Evolutionary conservation across 2,888 invertebrate species (phyloP), one percentile per base, ranked within the genome.

Genomic region (Cheilosia scutellata): DNA sequence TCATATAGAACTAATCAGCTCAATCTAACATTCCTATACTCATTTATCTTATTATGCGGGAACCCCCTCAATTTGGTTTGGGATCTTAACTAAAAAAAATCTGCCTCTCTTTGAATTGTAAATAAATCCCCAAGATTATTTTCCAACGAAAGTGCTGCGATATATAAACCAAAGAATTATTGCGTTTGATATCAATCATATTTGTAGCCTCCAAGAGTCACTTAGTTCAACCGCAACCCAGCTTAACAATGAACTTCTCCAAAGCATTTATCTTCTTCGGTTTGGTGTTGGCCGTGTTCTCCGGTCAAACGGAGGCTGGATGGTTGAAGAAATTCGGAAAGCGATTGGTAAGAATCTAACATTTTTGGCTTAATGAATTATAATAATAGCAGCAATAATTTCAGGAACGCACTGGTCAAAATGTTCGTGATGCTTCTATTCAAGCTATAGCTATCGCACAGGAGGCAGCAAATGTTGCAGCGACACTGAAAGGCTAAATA

Each of bases 361-460:
- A 25, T 5, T 51, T 13, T 29, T 5, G 2, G 1, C 0, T 27
- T 1, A 0, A 47, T 4, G 27, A 27, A 13, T 27, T 25, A 27
- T 4, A 13, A 25, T 25, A 4, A 16, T 11, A 0, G 0, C 29
- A 11, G 20, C 4, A 16, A 9, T 51, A 11, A 29, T 65, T 71
- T n/a, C 5, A 90, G 90, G 89, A 90, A 77, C 88, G 89, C 37
- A 75, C 89, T 60, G 90, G 88, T 4, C 90, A 91, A 31, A 88
- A 90, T 63, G 89, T 90, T 33, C 87, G 91, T n/a, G 90, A 90
- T 88, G 90, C 90, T 58, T 88, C 89, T 13, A 89, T 90, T 16
- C 86, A 90, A 55, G 79, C 84, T 1, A 76, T 90, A 68, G 89
- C 88, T 0, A 75, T 91, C 5, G 91, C 90, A 13, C 90, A 90